Conservation (phyloP, 2,888 invertebrate genomes). For the Macrophya annulata region DNA sequence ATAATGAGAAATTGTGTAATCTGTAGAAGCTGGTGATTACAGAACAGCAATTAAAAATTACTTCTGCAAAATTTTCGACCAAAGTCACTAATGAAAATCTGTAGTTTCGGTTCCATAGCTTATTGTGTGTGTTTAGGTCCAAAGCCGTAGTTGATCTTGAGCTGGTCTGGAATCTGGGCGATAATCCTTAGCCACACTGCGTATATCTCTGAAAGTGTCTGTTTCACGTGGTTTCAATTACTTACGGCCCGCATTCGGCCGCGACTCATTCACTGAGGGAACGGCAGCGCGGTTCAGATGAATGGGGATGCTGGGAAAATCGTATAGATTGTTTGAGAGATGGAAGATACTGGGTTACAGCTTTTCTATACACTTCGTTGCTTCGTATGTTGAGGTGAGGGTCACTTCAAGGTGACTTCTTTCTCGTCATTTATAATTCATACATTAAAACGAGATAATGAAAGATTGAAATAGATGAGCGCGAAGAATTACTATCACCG, state of each 20-base stretch:
- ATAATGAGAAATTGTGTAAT: neutral
- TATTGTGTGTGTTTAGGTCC: neutral
- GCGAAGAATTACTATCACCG: neutral
- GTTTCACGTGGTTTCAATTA: slow-evolving; percentile 66
- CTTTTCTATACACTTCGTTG: neutral
- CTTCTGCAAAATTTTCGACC: too few relatives aligned
- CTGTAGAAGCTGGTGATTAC: neutral
- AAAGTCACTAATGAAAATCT: neutral
- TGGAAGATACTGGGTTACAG: slow-evolving; percentile 2
- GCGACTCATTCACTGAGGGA: slow-evolving; percentile 56
- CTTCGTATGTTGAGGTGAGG: neutral
- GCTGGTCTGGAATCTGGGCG: neutral
- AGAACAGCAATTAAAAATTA: neutral
- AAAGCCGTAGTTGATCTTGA: neutral
- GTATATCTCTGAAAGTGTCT: slow-evolving; percentile 55
- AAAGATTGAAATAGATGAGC: neutral
- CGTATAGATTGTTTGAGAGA: neutral
- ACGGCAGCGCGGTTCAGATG: slow-evolving; percentile 34
- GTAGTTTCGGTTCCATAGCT: neutral
- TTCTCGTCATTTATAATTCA: neutral
- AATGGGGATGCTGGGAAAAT: slow-evolving; percentile 39
- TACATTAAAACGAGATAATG: neutral
- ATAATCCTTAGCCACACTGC: slow-evolving; percentile 45
- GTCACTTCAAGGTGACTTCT: neutral
- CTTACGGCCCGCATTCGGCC: slow-evolving; percentile 69